A percentile compares a stretch with the other conserved stretches of the same genome.
Conservation (phyloP, 2,113 vertebrate genomes). For the Synchiropus splendidus region DNA sequence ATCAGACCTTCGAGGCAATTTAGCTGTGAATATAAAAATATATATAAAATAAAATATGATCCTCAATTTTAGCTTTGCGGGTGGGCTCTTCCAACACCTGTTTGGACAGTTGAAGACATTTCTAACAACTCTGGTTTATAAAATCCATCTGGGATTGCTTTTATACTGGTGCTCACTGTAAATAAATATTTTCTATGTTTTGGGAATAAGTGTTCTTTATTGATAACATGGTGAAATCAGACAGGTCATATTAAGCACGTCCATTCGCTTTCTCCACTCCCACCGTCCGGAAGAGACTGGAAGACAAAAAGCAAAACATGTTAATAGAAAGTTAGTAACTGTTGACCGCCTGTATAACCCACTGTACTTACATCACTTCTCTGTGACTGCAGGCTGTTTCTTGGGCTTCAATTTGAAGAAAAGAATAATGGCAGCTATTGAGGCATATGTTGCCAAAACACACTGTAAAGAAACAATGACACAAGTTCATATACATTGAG, state of each 20-base stretch:
- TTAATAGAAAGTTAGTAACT: background rate
- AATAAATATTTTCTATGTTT: constrained; percentile 66
- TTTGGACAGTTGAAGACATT: too few relatives aligned
- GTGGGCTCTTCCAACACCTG: too few relatives aligned
- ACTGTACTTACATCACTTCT: constrained; percentile 75
- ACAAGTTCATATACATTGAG: background rate
- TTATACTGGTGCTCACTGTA: constrained; percentile 62
- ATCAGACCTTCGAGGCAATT: too few relatives aligned
- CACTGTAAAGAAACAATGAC: constrained; percentile 59
- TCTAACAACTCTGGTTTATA: too few relatives aligned
- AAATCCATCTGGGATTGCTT: constrained; percentile 41
- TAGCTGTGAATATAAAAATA: too few relatives aligned
- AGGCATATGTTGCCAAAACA: constrained; percentile 82
- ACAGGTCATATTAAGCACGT: constrained; percentile 47
- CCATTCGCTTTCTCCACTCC: constrained; percentile 33
- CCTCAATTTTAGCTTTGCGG: too few relatives aligned
- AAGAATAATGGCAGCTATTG: constrained; percentile 67
- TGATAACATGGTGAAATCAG: constrained; percentile 50
- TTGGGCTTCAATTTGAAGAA: constrained; percentile 88
- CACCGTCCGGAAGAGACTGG: constrained; percentile 29
- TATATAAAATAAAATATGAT: too few relatives aligned
- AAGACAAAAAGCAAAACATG: constrained; percentile 20
- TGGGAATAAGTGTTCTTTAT: constrained; percentile 46
- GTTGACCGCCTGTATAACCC: background rate
- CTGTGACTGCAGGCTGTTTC: constrained; percentile 77